Base-by-base conservation (phyloP, 2,113 vertebrate species). In the Riparia riparia region DNA sequence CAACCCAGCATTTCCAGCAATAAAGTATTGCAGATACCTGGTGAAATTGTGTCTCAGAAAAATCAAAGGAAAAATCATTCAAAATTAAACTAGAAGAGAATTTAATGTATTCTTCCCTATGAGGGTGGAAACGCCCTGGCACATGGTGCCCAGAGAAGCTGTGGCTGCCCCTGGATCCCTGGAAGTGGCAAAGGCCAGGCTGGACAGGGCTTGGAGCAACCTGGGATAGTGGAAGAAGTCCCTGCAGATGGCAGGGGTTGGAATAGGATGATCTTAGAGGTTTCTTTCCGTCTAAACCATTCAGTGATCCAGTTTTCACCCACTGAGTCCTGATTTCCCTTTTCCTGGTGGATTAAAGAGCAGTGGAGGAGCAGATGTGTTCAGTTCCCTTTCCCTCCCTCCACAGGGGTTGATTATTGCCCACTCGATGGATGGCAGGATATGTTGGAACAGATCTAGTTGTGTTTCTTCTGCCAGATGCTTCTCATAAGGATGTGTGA, bases 211-310 rank as follows among this genome's bases (percentile, higher is more conserved):
- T 61, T 54, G 34, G 25, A 76, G 14, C 9, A 10, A 0, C 29
- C n/a, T 69, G 63, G n/a, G 25, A 0, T 2, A 3, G 41, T 49
- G 31, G 25, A 34, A 69, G 4, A 2, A 22, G 14, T 42, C 34
- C n/a, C 9, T 49, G 14, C 19, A 1, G 0, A 16, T 7, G 14
- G 17, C 20, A 47, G 2, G 7, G 4, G 1, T 3, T 31, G 54
- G 12, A 18, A 69, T 6, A 4, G 9, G 14, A 9, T 31, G 25
- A 6, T 5, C 3, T 68, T 42, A 34, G 15, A 34, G 9, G 14
- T 21, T 2, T 6, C 5, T 61, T 49, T 12, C 14, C 13, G 3
- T 17, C 3, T 25, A 53, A 54, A 41, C 11, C 14, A 21, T 2
- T 34, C 53, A 41, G 9, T 25, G 61, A 25, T 34, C 28, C 54